Percentiles rank a stretch among this genome's conserved stretches.
Evolutionary conservation across 2,113 vertebrate genomes (phyloP).

Genomic region (Meles meles): DNA sequence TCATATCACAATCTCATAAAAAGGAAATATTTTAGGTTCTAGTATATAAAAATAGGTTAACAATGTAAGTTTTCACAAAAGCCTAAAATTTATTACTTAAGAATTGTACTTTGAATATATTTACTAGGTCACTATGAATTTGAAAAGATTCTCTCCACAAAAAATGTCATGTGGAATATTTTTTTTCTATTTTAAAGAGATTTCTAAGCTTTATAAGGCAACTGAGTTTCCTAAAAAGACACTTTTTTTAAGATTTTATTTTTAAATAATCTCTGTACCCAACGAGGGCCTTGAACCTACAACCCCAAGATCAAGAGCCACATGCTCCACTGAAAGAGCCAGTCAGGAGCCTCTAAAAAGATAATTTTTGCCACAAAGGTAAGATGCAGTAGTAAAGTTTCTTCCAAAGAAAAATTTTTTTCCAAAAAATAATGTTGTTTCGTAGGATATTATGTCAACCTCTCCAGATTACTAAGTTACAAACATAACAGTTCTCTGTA

Average conservation of each 20-base stretch:
- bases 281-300: background rate
- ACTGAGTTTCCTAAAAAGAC: slow-evolving; percentile 6
- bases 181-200: slow-evolving; percentile 15
- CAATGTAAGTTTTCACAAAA: background rate
- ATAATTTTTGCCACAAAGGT: background rate
- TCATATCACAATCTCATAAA: background rate
- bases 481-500: background rate
- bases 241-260: background rate
- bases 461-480: background rate
- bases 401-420: background rate
- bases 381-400: background rate
- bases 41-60: background rate
- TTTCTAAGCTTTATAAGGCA: background rate
- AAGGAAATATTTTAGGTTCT: background rate
- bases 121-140: background rate
- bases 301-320: background rate
- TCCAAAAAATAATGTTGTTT: background rate
- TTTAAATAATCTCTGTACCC: background rate
- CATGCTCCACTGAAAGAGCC: background rate
- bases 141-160: background rate
- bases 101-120: background rate
- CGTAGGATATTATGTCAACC: background rate
- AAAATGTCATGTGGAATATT: background rate
- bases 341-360: background rate
- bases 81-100: background rate